These are phyloP conservation scores for Thecophora atra DNA, from an alignment of 2,888 invertebrate genomes.

Conservation along the genomic window DNA sequence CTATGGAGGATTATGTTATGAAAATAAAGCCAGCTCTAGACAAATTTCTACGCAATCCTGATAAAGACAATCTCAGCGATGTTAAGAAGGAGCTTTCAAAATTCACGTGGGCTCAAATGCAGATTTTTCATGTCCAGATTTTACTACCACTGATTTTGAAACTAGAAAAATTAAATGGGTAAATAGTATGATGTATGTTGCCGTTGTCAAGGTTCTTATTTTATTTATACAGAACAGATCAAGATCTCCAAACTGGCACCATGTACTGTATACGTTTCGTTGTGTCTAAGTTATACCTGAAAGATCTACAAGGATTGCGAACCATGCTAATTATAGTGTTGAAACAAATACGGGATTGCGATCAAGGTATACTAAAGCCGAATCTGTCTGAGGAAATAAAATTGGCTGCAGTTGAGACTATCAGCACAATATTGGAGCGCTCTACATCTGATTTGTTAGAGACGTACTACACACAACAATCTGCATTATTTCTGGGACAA, in stretches of 20 bases:
- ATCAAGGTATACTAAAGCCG: constrained; percentile 46
- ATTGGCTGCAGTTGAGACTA: constrained; percentile 57
- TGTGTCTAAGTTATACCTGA: constrained; percentile 55
- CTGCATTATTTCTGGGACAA: constrained; percentile 72
- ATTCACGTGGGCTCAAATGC: constrained; percentile 56
- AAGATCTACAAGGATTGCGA: constrained; percentile 56
- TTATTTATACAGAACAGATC: constrained; percentile 50
- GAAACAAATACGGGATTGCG: constrained; percentile 59
- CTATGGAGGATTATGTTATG: constrained; percentile 56
- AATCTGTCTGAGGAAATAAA: constrained; percentile 64
- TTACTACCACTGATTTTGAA: constrained; percentile 60
- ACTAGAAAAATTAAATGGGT: constrained; percentile 59
- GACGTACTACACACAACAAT: constrained; percentile 69
- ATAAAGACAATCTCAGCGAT: constrained; percentile 49
- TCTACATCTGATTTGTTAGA: constrained; percentile 67
- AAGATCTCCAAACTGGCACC: constrained; percentile 59
- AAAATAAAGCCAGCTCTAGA: constrained; percentile 60
- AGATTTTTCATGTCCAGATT: constrained; percentile 59
- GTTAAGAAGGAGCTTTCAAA: constrained; percentile 54
- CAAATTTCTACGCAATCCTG: constrained; percentile 55
- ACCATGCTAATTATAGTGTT: constrained; percentile 58
- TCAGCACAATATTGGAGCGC: constrained; percentile 54
- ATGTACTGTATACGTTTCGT: constrained; percentile 57
- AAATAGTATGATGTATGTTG: constrained; percentile 37
- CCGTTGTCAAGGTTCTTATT: neutral